Evolutionary conservation across 2,797 vertebrate genomes (phyloP).

Genomic region (Myotis findleyi): DNA sequence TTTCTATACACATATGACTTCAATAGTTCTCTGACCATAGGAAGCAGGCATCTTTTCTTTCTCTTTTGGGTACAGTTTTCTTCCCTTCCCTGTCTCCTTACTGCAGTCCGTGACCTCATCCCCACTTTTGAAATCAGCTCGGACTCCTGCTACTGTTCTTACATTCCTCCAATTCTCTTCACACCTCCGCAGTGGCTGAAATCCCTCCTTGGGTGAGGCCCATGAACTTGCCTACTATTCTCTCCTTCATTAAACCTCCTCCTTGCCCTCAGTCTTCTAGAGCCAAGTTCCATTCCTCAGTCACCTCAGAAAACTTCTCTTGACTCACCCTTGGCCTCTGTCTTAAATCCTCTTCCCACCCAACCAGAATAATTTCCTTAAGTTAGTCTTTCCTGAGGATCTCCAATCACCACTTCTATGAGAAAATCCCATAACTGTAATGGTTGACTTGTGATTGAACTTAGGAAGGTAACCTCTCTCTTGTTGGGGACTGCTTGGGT

Average conservation of each 20-base stretch:
- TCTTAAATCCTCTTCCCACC: neutral
- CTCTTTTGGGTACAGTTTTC: neutral
- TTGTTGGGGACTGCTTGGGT: neutral
- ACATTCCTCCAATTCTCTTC: neutral
- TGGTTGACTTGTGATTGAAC: neutral
- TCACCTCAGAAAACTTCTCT: neutral
- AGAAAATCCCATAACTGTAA: neutral
- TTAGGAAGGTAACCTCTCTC: neutral
- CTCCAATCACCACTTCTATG: neutral
- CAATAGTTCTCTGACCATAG: neutral
- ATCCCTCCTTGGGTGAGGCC: neutral
- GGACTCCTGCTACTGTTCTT: neutral
- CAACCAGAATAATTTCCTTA: neutral
- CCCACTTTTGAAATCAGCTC: neutral
- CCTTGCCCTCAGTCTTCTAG: neutral
- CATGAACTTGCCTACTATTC: neutral
- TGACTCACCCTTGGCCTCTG: neutral
- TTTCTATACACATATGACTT: neutral
- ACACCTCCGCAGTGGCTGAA: neutral
- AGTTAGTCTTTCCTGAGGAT: neutral
- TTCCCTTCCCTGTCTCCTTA: neutral
- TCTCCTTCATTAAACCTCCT: neutral
- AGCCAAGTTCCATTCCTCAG: neutral
- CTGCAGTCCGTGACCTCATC: neutral
- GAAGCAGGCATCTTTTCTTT: neutral